phyloP scores from a whole-genome alignment of 2,797 vertebrate genomes.

The Triplophysa bombifrons region DNA sequence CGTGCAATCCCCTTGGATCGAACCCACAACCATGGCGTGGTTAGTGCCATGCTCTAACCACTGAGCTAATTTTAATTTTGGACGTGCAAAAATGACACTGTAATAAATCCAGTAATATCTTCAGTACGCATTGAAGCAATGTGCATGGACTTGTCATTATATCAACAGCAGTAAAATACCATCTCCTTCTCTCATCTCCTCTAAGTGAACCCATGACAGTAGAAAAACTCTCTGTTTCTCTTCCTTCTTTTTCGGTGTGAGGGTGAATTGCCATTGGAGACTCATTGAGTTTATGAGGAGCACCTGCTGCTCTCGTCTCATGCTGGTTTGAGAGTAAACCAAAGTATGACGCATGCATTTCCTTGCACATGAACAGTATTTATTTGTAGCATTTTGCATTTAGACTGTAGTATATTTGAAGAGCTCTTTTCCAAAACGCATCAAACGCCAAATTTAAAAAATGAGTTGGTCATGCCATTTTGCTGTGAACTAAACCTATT shows the following conservation, averaged over 20 bases:
- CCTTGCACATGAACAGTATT: too few species aligned
- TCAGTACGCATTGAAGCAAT: conserved; percentile 11
- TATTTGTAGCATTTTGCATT: too few species aligned
- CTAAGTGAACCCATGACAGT: not conserved
- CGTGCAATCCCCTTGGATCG: too few species aligned
- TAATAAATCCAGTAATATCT: not conserved
- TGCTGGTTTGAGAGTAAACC: not conserved
- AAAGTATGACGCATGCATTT: not conserved
- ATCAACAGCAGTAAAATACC: conserved; percentile 29
- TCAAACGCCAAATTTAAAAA: too few species aligned
- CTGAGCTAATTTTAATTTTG: not conserved
- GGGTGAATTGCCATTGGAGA: conserved; percentile 4
- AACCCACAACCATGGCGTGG: too few species aligned
- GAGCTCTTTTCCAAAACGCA: too few species aligned
- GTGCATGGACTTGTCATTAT: conserved; percentile 17
- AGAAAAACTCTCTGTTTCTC: conserved; percentile 27
- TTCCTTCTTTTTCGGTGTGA: conserved; percentile 1
- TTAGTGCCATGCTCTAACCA: too few species aligned
- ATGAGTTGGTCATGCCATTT: too few species aligned
- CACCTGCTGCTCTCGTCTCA: conserved; percentile 11
- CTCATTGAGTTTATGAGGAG: conserved; percentile 3
- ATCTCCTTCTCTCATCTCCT: not conserved
- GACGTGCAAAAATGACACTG: not conserved
- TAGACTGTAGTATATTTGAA: too few species aligned
- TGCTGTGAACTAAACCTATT: too few species aligned